A percentile compares a stretch with the other conserved stretches of the same genome.
Conservation (phyloP, 2,113 vertebrate genomes). For the Tachycineta bicolor region DNA sequence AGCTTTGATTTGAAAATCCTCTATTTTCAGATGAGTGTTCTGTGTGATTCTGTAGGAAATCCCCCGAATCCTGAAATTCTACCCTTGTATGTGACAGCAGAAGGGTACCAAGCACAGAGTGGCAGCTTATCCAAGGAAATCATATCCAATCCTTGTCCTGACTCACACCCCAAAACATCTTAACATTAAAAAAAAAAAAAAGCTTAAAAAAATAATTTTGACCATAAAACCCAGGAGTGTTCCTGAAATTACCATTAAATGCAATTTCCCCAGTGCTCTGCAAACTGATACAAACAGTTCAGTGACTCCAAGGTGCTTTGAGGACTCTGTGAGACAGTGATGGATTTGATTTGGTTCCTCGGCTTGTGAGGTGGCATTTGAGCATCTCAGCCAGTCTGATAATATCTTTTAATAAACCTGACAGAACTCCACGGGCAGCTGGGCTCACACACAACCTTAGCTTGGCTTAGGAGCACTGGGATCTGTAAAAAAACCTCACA, state of each 20-base stretch:
- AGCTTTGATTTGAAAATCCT: not conserved
- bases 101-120: not conserved
- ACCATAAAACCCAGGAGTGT: not conserved
- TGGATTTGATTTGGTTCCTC: slow-evolving; percentile 14
- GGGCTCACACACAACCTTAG: not conserved
- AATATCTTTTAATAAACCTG: slow-evolving; percentile 36
- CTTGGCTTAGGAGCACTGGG: not conserved
- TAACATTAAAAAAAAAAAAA: not conserved
- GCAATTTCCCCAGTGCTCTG: not conserved
- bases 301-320: not conserved
- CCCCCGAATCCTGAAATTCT: not conserved
- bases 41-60: not conserved
- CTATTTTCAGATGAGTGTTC: not conserved
- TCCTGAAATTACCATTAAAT: not conserved
- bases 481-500: not conserved
- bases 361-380: not conserved
- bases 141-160: not conserved
- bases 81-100: not conserved
- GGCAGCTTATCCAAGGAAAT: not conserved
- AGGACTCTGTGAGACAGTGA: not conserved
- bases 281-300: not conserved
- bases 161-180: not conserved
- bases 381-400: not conserved
- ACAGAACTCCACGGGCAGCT: not conserved
- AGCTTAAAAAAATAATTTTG: not conserved